phyloP scores from a whole-genome alignment of 1,140 invertebrate genomes.

The Plectrocnemia conspersa region DNA sequence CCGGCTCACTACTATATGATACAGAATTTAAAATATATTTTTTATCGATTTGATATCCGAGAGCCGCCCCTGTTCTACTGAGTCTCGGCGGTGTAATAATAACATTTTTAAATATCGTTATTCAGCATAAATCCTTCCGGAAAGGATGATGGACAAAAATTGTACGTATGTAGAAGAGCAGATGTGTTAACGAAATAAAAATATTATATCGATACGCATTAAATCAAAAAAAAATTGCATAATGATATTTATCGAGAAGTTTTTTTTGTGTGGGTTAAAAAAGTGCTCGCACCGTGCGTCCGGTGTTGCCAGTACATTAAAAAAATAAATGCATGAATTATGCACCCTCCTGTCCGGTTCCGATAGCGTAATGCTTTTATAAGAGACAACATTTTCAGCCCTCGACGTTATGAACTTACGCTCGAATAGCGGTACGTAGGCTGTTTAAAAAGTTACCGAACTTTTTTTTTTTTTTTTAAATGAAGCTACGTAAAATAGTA shows the following conservation, averaged over 20 bases:
- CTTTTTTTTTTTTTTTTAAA: no score
- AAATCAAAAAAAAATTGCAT: no score
- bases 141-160: no score
- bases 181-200: no score
- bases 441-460: no score
- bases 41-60: neutral
- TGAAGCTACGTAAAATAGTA: conserved; percentile 8
- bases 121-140: conserved; percentile 31
- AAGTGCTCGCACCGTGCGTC: conserved; percentile 4
- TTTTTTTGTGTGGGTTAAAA: no score
- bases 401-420: neutral
- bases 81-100: conserved; percentile 25
- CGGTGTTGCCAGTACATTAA: conserved; percentile 11
- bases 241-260: no score
- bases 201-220: no score
- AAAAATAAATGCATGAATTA: conserved; percentile 28
- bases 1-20: no score
- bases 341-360: conserved; percentile 27
- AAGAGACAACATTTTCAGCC: conserved; percentile 22
- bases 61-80: neutral
- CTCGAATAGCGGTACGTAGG: no score
- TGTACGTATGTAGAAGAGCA: no score
- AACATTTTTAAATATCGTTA: conserved; percentile 36
- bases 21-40: neutral
- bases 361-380: conserved; percentile 28